Base-by-base conservation (phyloP, 2,113 vertebrate species). In the Gymnocephalus cernua region DNA sequence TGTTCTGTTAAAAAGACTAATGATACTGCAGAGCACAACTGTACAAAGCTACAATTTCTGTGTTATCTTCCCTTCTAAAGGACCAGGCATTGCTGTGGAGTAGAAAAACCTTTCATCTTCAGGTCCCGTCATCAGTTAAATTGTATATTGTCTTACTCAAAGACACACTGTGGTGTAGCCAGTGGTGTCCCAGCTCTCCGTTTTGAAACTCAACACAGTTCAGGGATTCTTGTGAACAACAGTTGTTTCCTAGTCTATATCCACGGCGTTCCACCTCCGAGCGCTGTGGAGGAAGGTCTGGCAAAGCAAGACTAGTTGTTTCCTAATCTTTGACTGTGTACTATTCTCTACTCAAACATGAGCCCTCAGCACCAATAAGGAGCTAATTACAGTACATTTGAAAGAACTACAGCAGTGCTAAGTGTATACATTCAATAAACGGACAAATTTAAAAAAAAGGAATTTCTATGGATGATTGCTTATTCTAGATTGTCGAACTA, bases 21-120 rank as follows among this genome's bases (percentile, higher is more conserved):
- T 25, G 8, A 63, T 53, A 35, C 29, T 53, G 65, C 62, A 56
- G 48, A 78, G 62, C 50, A 58, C 41, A 66, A n/a, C 56, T 62
- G 11, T 61, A 68, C 64, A 56, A 41, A 84, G 41, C 68, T 35
- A 61, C 10, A 59, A 11, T 4, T 47, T 16, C 32, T 44, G 29
- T 54, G 62, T 32, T 11, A n/a, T 10, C 19, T 25, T 69, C 29
- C 19, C 7, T 4, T 59, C 12, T 15, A 47, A 21, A 5, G 9
- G 38, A 38, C 15, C 9, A 27, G 0, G 1, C 4, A 69, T 15
- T 53, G 15, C 21, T 57, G 35, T 27, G 8, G 1, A 54, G 13
- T 7, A 23, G 41, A 75, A 47, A 61, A 50, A 29, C 10, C 1
- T n/a, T 48, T 38, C 12, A 27, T 2, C 38, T 27, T 38, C 7